These are phyloP conservation scores for Alosa alosa DNA, from an alignment of 2,113 vertebrate genomes.

Conservation along the genomic window DNA sequence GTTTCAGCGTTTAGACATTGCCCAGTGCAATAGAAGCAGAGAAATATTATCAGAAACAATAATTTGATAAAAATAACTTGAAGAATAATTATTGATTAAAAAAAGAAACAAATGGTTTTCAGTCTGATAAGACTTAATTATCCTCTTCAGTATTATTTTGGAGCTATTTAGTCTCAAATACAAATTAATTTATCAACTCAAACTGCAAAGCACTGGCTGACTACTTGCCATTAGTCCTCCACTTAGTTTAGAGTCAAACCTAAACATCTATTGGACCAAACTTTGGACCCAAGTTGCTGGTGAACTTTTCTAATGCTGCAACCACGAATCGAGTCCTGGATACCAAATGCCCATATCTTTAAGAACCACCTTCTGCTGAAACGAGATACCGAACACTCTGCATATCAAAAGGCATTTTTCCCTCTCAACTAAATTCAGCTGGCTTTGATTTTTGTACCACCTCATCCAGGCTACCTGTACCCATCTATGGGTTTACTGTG, in stretches of 20 bases:
- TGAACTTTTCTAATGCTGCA: neutral
- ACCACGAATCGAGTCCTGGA: conserved; percentile 7
- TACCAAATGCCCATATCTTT: conserved; percentile 50
- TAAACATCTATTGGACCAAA: conserved; percentile 2
- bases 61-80: neutral
- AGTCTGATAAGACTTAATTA: neutral
- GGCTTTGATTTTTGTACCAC: conserved; percentile 51
- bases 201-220: neutral
- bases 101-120: neutral
- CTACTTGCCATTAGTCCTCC: neutral
- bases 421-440: conserved; percentile 54
- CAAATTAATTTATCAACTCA: neutral
- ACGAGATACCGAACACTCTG: conserved; percentile 60
- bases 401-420: conserved; percentile 57
- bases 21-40: too few species aligned
- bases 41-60: neutral
- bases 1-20: neutral
- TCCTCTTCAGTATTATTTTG: neutral
- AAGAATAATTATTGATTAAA: too few species aligned
- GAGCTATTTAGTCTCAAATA: neutral
- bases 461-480: conserved; percentile 18
- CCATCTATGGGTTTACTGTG: conserved; percentile 32
- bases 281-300: conserved; percentile 1
- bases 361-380: conserved; percentile 56
- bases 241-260: neutral